A percentile compares a stretch with the other conserved stretches of the same genome.
These are phyloP conservation scores for Eudyptes chrysolophus DNA, from an alignment of 2,113 vertebrate species.

Conservation along the genomic window DNA sequence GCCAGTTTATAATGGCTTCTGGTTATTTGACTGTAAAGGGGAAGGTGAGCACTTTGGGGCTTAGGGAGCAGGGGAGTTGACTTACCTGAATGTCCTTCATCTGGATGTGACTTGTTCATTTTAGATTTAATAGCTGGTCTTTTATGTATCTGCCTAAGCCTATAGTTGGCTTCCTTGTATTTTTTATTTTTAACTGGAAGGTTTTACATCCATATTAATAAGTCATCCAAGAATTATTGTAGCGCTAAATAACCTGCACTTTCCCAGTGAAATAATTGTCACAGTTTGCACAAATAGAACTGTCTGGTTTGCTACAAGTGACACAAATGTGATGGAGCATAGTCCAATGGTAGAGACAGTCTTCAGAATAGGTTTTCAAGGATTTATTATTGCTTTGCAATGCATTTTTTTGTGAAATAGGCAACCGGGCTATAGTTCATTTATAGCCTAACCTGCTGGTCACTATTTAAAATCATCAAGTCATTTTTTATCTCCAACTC, in stretches of 20 bases:
- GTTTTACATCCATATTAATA: not conserved
- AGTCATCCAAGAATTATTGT: not conserved
- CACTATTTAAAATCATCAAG: slow-evolving; percentile 64
- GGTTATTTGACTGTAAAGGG: not conserved
- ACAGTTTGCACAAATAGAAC: not conserved
- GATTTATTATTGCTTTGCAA: slow-evolving; percentile 38
- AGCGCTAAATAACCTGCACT: not conserved
- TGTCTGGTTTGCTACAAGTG: not conserved
- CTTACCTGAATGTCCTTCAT: not conserved
- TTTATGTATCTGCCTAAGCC: not conserved
- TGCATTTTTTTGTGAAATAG: slow-evolving; percentile 29
- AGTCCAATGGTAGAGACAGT: not conserved
- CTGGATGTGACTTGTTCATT: not conserved
- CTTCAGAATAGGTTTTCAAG: slow-evolving; percentile 34
- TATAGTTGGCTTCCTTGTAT: not conserved
- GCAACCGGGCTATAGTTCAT: slow-evolving; percentile 37
- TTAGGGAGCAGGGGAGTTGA: not conserved
- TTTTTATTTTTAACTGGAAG: slow-evolving; percentile 9
- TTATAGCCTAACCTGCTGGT: slow-evolving; percentile 47
- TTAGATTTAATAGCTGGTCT: not conserved
- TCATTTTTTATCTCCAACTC: slow-evolving; percentile 56
- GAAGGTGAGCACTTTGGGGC: not conserved
- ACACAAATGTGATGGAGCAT: not conserved
- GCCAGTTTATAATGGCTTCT: not conserved
- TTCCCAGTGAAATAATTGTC: not conserved